Base-by-base conservation (phyloP, 2,797 vertebrate species). In the Gallirallus australis region DNA sequence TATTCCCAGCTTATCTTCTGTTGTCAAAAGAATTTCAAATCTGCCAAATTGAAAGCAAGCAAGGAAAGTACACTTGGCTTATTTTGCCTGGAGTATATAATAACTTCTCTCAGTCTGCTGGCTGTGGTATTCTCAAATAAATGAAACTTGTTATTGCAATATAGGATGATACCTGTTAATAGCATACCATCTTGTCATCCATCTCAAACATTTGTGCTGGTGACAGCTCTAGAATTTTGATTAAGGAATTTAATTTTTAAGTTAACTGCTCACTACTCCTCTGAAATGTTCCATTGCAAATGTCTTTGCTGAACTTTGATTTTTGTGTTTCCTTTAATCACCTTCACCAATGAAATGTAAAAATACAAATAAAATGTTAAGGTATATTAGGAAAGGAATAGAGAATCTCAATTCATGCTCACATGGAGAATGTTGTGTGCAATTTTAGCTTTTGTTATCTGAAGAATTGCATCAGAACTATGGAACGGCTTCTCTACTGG, bases 91-190 rank as follows among this genome's bases (percentile, higher is more conserved):
- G 76, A 65, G 54, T 71, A 31, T 52, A 13, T 72, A 90, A 78
- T 82, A 90, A 68, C 59, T 90, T 85, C 56, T 16, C 40, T 88
- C 72, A 80, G 50, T 72, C 71, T 90, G 59, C 86, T 92, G 50
- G 76, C 35, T 10, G 8, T 80, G 60, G 54, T 52, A 42, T 77
- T 87, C 63, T 77, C 52, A 95, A 90, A 86, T 88, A 88, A 80
- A 82, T 88, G 56, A 33, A 4, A 9, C 27, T 88, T 80, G 19
- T 18, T 82, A 90, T 71, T 87, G 76, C 61, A 87, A 23, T 33
- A 33, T 31, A 60, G 59, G 31, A 50, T 27, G 71, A 59, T 78
- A 45, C 50, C 50, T 71, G 63, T 57, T 82, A 54, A 48, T 61
- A 77, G 11, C 37, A 18, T 59, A 33, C 23, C 21, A 42, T 64